A percentile compares a stretch with the other conserved stretches of the same genome.
Evolutionary conservation across 2,888 invertebrate genomes (phyloP).

Genomic region (Zygothrica quintamaculata): DNA sequence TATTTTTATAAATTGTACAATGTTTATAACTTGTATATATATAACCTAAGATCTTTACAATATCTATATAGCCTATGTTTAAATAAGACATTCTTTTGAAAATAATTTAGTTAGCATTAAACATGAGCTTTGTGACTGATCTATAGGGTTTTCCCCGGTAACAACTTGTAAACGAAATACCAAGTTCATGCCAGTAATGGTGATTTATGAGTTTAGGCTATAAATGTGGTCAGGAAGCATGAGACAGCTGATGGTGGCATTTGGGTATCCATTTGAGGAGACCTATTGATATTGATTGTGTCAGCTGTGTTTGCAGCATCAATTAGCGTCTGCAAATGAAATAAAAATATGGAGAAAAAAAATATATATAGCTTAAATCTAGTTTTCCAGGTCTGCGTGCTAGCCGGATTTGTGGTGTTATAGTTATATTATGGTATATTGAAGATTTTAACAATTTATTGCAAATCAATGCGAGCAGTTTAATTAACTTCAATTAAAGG

Average conservation of each 20-base stretch:
- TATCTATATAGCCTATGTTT: too few relatives aligned
- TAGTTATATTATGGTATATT: constrained; percentile 52
- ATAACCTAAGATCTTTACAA: too few relatives aligned
- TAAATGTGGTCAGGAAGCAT: constrained; percentile 26
- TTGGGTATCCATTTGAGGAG: constrained; percentile 3
- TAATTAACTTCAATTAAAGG: constrained; percentile 82
- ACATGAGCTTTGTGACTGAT: too few relatives aligned
- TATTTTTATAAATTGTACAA: too few relatives aligned
- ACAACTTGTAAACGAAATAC: too few relatives aligned
- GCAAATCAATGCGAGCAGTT: constrained; percentile 72
- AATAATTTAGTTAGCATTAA: too few relatives aligned
- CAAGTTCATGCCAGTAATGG: too few relatives aligned
- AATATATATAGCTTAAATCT: constrained; percentile 15
- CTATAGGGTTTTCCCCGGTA: too few relatives aligned
- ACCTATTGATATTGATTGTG: constrained; percentile 38
- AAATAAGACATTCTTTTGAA: too few relatives aligned
- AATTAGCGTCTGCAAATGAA: constrained; percentile 70
- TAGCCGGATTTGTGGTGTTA: constrained; percentile 70
- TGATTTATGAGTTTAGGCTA: too few relatives aligned
- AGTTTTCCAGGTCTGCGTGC: constrained; percentile 31
- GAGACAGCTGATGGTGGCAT: constrained; percentile 39
- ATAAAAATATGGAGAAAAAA: constrained; percentile 16
- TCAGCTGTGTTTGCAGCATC: constrained; percentile 51
- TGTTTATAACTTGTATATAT: too few relatives aligned
- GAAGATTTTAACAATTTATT: constrained; percentile 64